Base-by-base conservation (phyloP, 2,113 vertebrate species). In the Brienomyrus longianalis region DNA sequence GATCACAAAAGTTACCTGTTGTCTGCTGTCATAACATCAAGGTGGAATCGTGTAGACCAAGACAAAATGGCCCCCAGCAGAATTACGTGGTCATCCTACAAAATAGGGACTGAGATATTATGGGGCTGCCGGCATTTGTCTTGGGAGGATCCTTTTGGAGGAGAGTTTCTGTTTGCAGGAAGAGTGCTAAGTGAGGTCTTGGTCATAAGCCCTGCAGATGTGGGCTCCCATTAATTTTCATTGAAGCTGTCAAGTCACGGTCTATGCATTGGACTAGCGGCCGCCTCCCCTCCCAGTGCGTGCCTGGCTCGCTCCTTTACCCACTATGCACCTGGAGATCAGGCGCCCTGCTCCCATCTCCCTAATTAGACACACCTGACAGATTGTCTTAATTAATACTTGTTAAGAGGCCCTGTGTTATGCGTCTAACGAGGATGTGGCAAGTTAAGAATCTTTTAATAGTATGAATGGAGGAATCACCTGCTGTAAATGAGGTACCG, bases 381-480 rank as follows among this genome's bases (percentile, higher is more conserved):
- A 91, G 92, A 91, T 90, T 89, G 92, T 90, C 88, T 59, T 92
- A 93, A 93, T 93, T 92, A 92, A 92, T 92, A 91, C 91, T 90
- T 88, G 92, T 90, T 91, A 87, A 91, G 90, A 91, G 92, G 92
- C 92, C 91, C 88, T 17, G 77, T 83, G 77, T 90, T 92, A 86
- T 89, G 92, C 92, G 66, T 66, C 90, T 92, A 91, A 93, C 84
- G 89, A 86, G 84, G 86, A 31, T 91, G 93, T 92, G 91, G 90
- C 88, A 92, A 91, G 90, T 93, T 93, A 87, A 66, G 77, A 83
- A 59, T 93, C 90, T 90, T 91, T 84, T 90, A 91, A 90, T 91
- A 89, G 17, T 92, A 93, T 93, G 92, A 93, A 93, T 93, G 93
- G 93, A 92, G 91, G 91, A 93, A 94, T 94, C 92, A 91, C 92